Percentiles rank a stretch among this genome's conserved stretches.
Conservation (phyloP, 2,888 invertebrate genomes). For the Acrobasis consociella region DNA sequence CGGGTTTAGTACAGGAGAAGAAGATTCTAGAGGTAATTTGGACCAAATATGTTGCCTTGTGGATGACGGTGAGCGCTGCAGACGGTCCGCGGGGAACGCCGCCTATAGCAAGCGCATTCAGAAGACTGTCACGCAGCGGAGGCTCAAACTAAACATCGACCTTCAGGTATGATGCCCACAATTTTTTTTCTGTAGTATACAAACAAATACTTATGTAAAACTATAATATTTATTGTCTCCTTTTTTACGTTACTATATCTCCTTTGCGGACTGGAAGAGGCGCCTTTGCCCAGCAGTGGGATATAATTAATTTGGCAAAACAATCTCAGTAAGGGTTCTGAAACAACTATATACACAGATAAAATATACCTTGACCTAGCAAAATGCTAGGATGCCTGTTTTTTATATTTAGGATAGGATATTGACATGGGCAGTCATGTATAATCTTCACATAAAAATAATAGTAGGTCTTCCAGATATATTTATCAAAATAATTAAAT, state of each 20-base stretch:
- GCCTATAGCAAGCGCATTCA: conserved; percentile 98
- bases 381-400: too few relatives aligned
- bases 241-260: too few relatives aligned
- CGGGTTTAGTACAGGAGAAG: conserved; percentile 95
- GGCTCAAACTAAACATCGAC: conserved; percentile 94
- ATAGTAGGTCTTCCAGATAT: too few relatives aligned
- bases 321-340: neutral
- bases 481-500: neutral
- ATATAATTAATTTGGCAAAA: neutral
- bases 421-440: too few relatives aligned
- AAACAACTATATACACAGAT: neutral
- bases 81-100: conserved; percentile 95
- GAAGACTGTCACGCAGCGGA: conserved; percentile 95
- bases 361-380: too few relatives aligned
- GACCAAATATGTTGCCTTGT: conserved; percentile 96
- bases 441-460: too few relatives aligned
- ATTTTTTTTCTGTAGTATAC: neutral
- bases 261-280: too few relatives aligned
- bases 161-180: conserved; percentile 63
- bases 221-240: too few relatives aligned
- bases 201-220: too few relatives aligned
- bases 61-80: conserved; percentile 93
- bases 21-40: conserved; percentile 93
- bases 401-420: too few relatives aligned
- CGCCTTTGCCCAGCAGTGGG: neutral